Percentiles rank a stretch among this genome's conserved stretches.
These are phyloP conservation scores for Euwallacea fornicatus DNA, from an alignment of 1,140 invertebrate species.

Conservation along the genomic window DNA sequence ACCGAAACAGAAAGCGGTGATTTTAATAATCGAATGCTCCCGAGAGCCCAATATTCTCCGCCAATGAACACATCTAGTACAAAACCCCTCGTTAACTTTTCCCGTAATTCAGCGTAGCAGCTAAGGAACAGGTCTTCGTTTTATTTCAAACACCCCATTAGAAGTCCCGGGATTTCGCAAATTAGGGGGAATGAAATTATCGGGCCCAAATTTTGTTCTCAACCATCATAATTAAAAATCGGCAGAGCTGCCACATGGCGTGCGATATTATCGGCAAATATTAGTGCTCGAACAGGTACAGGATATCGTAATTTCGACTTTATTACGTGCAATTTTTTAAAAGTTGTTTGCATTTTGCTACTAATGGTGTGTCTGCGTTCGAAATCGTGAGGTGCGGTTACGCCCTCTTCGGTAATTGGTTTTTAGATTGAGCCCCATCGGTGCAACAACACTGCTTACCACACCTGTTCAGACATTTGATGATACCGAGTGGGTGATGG, in stretches of 20 bases:
- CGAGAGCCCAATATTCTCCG: no score
- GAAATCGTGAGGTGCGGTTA: no score
- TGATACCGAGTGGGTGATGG: no score
- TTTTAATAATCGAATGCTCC: no score
- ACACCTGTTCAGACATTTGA: no score
- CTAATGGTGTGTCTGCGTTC: no score
- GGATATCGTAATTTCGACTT: constrained; percentile 28
- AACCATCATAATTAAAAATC: constrained; percentile 34
- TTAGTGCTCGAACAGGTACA: constrained; percentile 4
- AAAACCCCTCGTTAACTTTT: constrained; percentile 1
- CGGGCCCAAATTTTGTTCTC: constrained; percentile 16
- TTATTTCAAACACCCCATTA: constrained; percentile 22
- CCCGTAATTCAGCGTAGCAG: background rate
- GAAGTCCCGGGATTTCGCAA: constrained; percentile 31
- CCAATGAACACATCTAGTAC: no score
- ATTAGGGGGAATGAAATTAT: constrained; percentile 35
- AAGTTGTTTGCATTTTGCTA: no score
- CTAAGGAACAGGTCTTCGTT: constrained; percentile 20
- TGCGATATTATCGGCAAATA: constrained; percentile 33
- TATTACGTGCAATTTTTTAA: constrained; percentile 14
- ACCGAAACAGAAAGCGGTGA: no score
- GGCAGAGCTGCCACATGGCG: constrained; percentile 27
- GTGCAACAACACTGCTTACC: no score
- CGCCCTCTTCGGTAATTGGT: no score
- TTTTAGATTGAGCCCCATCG: no score